Base-by-base conservation (phyloP, 2,797 vertebrate genomes). In the Buphagus erythrorhynchus region DNA sequence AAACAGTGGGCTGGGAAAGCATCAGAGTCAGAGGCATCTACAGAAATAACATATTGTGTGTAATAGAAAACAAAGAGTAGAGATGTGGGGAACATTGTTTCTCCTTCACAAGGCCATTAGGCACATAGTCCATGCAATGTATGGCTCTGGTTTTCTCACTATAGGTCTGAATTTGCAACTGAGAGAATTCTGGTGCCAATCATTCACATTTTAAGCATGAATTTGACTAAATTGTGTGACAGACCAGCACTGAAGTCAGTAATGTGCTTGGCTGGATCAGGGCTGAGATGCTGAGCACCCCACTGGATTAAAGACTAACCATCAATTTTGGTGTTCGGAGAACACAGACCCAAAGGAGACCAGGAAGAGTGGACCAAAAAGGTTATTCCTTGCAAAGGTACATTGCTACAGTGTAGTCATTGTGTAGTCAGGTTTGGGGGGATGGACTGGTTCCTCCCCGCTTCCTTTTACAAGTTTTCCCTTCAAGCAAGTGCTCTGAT, bases 371-470 rank as follows among this genome's bases (percentile, higher is more conserved):
- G 19, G 28, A 59, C 29, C 40, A 59, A 59, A 86, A 88, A 79
- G 4, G 14, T 26, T 73, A 33, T 31, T 68, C 54, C 66, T 48
- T 42, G 36, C 20, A 67, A 84, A 68, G 28, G 43, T 58, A 84
- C 51, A 65, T 12, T 48, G 48, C 14, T 71, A 67, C 19, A 40
- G 40, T 40, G 40, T 40, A 40, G 40, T 40, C 40, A 40, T 40
- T 40, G 15, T 24, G 28, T 14, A 86, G 35, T 40, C 46, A 82
- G 24, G 9, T 33, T 73, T 40, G 7, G 4, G 9, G 6, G 8
- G 2, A 22, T 26, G 19, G 42, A 22, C 28, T 36, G n/a, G 26
- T 55, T 19, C 3, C 7, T 13, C 20, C 3, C 9, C 0, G 1
- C 11, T 45, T 78, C 35, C 38, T 58, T 84, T 52, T 65, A 69